Base-by-base conservation (phyloP, 2,888 invertebrate species). In the Arrhopalites spinosus region DNA sequence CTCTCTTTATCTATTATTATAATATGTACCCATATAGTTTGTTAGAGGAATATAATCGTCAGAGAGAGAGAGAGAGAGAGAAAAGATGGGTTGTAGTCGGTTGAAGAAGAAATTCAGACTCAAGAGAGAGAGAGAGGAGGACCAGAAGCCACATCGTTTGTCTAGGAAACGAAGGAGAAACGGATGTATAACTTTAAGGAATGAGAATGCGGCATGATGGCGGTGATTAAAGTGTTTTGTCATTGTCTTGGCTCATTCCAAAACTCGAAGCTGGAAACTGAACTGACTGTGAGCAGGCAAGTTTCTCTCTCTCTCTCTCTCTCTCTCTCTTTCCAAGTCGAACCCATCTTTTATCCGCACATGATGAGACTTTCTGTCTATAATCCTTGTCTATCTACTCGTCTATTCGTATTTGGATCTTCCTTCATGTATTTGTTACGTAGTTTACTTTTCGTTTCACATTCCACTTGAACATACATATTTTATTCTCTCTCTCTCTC, bases 171-270 rank as follows among this genome's bases (percentile, higher is more conserved):
- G 59, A 23, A 59, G 13, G 59, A 25, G 59, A 23, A 59, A 20
- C 59, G 25, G 25, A 25, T 68, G 50, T 68, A 50, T 56, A 56
- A 30, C 30, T 70, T 50, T 68, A 47, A 68, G 23, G 53, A 29
- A 36, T 53, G 73, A 61, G 66, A 56, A 45, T 61, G 47, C 30
- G 63, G 71, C 50, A 78, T 75, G 78, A 72, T 77, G 75, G 68
- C 50, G 73, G 76, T 73, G 77, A 79, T 79, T 77, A 77, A 77
- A 77, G 77, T 76, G 68, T 79, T 77, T 79, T 76, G 76, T 79
- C 79, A 77, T 79, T 77, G 79, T 79, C 79, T 53, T 71, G 64
- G 47, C 75, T 64, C 50, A 23, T 64, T 63, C 63, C 61, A 61
- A 72, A 36, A 36, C 36, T 36, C 36, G 36, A 36, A 36, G 36